Evolutionary conservation across 2,797 vertebrate species (phyloP).

Genomic region (Clarias platycephalus): DNA sequence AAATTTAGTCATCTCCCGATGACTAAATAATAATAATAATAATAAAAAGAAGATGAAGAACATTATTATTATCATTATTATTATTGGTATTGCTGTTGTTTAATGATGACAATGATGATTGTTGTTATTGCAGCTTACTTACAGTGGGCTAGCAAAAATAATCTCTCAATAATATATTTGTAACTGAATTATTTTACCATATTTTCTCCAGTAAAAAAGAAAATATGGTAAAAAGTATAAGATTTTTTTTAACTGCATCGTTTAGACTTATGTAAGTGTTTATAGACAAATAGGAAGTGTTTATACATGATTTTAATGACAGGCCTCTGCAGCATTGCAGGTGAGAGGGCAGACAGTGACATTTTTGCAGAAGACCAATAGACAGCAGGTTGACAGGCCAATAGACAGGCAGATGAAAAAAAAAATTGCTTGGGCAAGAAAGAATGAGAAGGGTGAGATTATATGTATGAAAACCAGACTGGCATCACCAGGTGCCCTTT

Average conservation of each 20-base stretch:
- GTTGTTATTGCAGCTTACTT: no score
- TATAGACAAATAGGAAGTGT: not conserved
- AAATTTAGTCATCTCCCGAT: not conserved
- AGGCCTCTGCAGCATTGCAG: slow-evolving; percentile 31
- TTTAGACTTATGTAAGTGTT: not conserved
- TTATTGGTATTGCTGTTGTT: not conserved
- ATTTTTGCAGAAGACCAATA: slow-evolving; percentile 56
- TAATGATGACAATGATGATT: not conserved
- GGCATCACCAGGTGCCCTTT: slow-evolving; percentile 59
- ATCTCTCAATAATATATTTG: not conserved
- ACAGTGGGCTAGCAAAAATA: not conserved
- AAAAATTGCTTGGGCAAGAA: slow-evolving; percentile 46
- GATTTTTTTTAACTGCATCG: not conserved
- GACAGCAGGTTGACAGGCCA: slow-evolving; percentile 47
- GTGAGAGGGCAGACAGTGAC: slow-evolving; percentile 42
- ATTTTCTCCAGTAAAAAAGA: not conserved
- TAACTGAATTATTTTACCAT: not conserved
- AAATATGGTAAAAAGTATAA: not conserved
- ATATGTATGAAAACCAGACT: slow-evolving; percentile 54
- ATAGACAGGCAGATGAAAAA: slow-evolving; percentile 45
- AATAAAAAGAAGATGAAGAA: not conserved
- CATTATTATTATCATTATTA: not conserved
- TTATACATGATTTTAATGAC: slow-evolving; percentile 25
- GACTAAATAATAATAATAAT: not conserved
- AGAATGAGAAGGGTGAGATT: slow-evolving; percentile 43